phyloP scores from a whole-genome alignment of 2,888 invertebrate genomes.

The Himalopsyche tibetana region DNA sequence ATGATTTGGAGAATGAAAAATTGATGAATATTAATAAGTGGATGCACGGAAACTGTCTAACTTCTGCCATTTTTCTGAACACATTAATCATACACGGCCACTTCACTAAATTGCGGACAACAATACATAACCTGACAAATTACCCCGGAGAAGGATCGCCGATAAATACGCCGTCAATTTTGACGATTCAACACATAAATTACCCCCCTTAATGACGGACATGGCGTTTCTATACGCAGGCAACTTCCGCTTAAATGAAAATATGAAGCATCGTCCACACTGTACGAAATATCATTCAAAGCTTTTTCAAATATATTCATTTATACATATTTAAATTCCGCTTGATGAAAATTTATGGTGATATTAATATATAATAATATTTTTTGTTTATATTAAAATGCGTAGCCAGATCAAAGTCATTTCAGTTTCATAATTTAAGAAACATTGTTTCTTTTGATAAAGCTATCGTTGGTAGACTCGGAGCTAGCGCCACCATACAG shows the following conservation, averaged over 20 bases:
- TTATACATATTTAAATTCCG: no score
- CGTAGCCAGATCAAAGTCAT: no score
- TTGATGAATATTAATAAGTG: no score
- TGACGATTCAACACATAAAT: conserved; percentile 63
- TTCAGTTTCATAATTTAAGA: no score
- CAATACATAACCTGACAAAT: conserved; percentile 63
- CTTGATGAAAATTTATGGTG: no score
- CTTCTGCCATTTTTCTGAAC: neutral
- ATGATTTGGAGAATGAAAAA: no score
- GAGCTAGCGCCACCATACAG: no score
- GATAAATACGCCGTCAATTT: conserved; percentile 56
- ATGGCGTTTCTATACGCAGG: conserved; percentile 36
- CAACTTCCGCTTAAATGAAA: conserved; percentile 57
- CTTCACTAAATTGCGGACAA: conserved; percentile 58
- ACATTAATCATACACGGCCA: conserved; percentile 55
- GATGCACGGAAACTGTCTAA: neutral
- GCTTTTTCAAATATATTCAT: no score
- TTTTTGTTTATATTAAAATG: no score
- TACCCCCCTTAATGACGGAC: conserved; percentile 54
- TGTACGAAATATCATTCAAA: neutral
- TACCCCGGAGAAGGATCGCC: conserved; percentile 54
- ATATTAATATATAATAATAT: no score
- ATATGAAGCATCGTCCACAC: conserved; percentile 3
- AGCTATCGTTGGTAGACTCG: no score
- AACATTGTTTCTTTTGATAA: no score